Percentiles rank a stretch among this genome's conserved stretches.
Conservation (phyloP, 2,797 vertebrate genomes). For the Pteronotus mesoamericanus region DNA sequence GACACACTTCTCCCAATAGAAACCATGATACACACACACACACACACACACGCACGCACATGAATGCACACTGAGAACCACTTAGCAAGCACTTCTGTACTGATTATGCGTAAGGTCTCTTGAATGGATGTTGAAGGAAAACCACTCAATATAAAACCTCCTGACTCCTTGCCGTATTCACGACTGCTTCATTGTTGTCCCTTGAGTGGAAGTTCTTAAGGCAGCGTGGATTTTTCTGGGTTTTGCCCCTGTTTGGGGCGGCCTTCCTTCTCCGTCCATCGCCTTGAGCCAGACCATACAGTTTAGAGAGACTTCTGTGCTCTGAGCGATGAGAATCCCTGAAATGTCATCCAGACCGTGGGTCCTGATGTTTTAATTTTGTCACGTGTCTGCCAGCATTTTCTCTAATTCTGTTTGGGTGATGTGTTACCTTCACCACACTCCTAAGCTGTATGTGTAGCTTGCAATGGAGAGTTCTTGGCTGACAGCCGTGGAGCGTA, state of each 20-base stretch:
- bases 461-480: background rate
- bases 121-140: background rate
- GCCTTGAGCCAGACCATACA: background rate
- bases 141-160: fast-evolving
- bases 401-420: background rate
- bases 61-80: fast-evolving
- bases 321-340: background rate
- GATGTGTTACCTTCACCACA: background rate
- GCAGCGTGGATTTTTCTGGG: background rate
- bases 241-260: background rate
- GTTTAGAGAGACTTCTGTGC: background rate
- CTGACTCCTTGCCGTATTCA: fast-evolving
- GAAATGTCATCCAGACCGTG: too few species aligned
- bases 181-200: fast-evolving
- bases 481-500: fast-evolving
- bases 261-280: background rate
- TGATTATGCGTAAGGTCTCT: too few species aligned
- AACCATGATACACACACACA: background rate
- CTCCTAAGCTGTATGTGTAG: fast-evolving
- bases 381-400: fast-evolving
- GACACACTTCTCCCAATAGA: too few species aligned
- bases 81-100: background rate
- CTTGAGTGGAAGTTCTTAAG: background rate
- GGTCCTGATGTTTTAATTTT: background rate
- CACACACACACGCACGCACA: fast-evolving